These are phyloP conservation scores for Malacosoma neustria DNA, from an alignment of 2,888 invertebrate genomes.

Conservation along the genomic window DNA sequence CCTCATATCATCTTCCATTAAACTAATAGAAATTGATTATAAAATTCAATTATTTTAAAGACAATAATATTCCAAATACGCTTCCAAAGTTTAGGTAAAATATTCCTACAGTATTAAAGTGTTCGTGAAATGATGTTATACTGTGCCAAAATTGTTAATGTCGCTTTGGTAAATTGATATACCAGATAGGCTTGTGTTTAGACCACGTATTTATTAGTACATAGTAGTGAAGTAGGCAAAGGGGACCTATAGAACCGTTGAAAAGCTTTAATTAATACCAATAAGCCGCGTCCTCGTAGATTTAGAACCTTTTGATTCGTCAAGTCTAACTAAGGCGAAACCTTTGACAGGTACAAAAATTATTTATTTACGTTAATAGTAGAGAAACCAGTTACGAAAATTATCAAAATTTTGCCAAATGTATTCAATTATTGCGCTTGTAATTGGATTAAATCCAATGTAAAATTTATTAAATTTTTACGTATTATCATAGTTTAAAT, in stretches of 20 bases:
- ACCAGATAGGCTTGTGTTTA: constrained; percentile 48
- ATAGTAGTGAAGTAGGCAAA: constrained; percentile 21
- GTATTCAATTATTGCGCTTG: constrained; percentile 1
- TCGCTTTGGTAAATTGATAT: constrained; percentile 22
- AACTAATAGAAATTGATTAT: not conserved
- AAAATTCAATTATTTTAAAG: not conserved
- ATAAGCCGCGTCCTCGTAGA: constrained; percentile 14
- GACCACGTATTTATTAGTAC: constrained; percentile 52
- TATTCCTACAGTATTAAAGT: not conserved
- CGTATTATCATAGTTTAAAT: not conserved
- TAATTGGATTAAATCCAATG: constrained; percentile 3
- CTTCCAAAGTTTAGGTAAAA: not conserved
- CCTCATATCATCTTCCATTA: not conserved
- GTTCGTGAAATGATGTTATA: not conserved
- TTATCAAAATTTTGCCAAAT: not conserved
- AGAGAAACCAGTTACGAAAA: not conserved
- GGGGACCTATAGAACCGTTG: not conserved
- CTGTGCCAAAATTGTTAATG: constrained; percentile 6
- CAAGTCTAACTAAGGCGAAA: constrained; percentile 6
- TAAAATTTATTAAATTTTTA: not conserved
- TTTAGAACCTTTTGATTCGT: constrained; percentile 2
- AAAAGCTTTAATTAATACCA: constrained; percentile 20
- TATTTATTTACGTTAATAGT: not conserved
- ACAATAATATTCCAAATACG: not conserved
- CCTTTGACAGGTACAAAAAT: not conserved